These are phyloP conservation scores for Hybos culiciformis DNA, from an alignment of 2,888 invertebrate genomes.

Conservation along the genomic window DNA sequence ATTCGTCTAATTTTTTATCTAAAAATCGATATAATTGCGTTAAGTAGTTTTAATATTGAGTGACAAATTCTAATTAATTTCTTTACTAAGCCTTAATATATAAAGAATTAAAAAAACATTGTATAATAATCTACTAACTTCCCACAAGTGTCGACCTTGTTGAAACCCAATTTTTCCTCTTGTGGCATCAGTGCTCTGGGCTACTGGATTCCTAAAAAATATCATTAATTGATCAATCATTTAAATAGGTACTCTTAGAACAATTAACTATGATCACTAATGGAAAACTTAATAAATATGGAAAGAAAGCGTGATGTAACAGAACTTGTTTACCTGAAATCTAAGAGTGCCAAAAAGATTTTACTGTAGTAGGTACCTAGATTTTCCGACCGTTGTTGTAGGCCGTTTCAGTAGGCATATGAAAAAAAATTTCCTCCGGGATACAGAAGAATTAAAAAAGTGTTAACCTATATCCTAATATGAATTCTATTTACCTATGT, in stretches of 20 bases:
- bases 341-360: background rate
- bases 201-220: slow-evolving; percentile 75
- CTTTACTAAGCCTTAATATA: too few relatives aligned
- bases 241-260: background rate
- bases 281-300: background rate
- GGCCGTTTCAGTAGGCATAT: background rate
- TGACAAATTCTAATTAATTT: too few relatives aligned
- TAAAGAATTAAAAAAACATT: too few relatives aligned
- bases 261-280: background rate
- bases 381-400: too few relatives aligned
- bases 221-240: slow-evolving; percentile 2
- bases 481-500: slow-evolving; percentile 68
- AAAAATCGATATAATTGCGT: too few relatives aligned
- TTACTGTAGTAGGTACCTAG: too few relatives aligned
- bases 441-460: background rate
- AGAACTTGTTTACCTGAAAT: background rate
- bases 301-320: background rate
- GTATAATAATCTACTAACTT: too few relatives aligned
- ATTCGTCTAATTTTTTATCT: too few relatives aligned
- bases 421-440: too few relatives aligned
- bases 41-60: too few relatives aligned
- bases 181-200: slow-evolving; percentile 94
- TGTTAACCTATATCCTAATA: background rate
- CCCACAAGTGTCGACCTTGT: slow-evolving; percentile 92
- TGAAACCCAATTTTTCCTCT: slow-evolving; percentile 82